Conservation (phyloP, 1,140 invertebrate species). For the Neodiprion lecontei region DNA sequence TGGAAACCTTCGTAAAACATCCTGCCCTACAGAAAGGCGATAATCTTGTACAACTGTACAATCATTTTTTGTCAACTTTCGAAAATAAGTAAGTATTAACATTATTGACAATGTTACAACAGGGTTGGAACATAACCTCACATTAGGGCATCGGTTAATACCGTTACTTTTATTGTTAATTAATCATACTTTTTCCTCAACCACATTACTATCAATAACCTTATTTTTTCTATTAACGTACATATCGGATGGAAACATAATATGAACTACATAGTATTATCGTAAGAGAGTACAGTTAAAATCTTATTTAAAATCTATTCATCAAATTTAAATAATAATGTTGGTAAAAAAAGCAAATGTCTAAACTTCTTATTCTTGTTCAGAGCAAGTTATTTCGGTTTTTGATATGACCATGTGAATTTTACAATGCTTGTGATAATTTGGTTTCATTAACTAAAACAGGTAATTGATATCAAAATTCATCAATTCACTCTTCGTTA, state of each 20-base stretch:
- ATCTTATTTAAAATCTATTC: too few species aligned
- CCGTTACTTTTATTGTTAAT: slow-evolving; percentile 22
- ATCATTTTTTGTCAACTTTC: slow-evolving; percentile 91
- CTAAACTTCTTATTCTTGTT: too few species aligned
- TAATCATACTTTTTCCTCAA: slow-evolving; percentile 3
- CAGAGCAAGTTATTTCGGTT: too few species aligned
- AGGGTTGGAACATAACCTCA: slow-evolving; percentile 38
- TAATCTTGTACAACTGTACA: slow-evolving; percentile 86
- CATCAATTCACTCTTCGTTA: too few species aligned
- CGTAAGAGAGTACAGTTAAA: too few species aligned
- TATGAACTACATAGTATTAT: too few species aligned
- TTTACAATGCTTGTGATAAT: too few species aligned
- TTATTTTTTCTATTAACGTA: slow-evolving; percentile 22
- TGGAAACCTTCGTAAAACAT: slow-evolving; percentile 83
- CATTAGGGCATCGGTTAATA: slow-evolving; percentile 18
- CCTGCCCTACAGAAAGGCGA: slow-evolving; percentile 79
- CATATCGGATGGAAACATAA: not conserved
- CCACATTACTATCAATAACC: not conserved
- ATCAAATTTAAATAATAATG: too few species aligned
- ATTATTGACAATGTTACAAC: slow-evolving; percentile 21
- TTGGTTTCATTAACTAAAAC: too few species aligned
- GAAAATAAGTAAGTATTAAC: slow-evolving; percentile 86
- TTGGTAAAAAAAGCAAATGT: too few species aligned
- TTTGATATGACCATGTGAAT: too few species aligned
- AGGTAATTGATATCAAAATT: too few species aligned